Evolutionary conservation across 2,113 vertebrate species (phyloP), one percentile per base, ranked within the genome.

Genomic region (Lepus europaeus): DNA sequence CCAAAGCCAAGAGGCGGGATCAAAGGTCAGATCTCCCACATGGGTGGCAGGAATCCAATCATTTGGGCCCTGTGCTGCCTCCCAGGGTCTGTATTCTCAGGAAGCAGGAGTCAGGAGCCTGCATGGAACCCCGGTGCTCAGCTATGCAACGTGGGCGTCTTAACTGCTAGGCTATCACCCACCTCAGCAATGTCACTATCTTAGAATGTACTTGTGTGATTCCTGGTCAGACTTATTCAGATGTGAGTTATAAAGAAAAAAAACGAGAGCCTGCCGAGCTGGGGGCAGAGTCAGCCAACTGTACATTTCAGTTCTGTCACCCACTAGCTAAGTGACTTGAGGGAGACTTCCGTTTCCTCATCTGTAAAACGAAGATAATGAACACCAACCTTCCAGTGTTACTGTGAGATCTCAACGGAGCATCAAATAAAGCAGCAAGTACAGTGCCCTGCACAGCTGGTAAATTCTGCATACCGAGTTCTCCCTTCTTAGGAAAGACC

Each of bases 401-500:
- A 29, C n/a, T 76, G 27, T 69, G 68, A 56, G 23, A 19, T 29
- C 64, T 49, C n/a, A 33, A 63, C 68, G 45, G 76, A 59, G 2
- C 49, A 64, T 49, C 33, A 29, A 74, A 14, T 14, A 87, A 89
- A 87, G n/a, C 31, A 31, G 61, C 36, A 33, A 33, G 31, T 27
- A n/a, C 5, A 76, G 25, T 36, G 10, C 7, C 6, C n/a, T n/a
- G 9, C 39, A 64, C 9, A 25, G 36, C 64, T 0, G 17, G 33
- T 45, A 66, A 81, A 66, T 9, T 3, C 53, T 64, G 10, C 9
- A 31, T 5, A 51, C 81, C 14, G 70, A 61, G 13, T 82, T 86
- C 82, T 93, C 85, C 89, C 83, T 80, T 36, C 73, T 84, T 82
- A 53, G 59, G 85, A 84, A 88, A 88, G 36, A 3, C 86, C 61